Base-by-base conservation (phyloP, 2,888 invertebrate species). In the Orthosia cruda region DNA sequence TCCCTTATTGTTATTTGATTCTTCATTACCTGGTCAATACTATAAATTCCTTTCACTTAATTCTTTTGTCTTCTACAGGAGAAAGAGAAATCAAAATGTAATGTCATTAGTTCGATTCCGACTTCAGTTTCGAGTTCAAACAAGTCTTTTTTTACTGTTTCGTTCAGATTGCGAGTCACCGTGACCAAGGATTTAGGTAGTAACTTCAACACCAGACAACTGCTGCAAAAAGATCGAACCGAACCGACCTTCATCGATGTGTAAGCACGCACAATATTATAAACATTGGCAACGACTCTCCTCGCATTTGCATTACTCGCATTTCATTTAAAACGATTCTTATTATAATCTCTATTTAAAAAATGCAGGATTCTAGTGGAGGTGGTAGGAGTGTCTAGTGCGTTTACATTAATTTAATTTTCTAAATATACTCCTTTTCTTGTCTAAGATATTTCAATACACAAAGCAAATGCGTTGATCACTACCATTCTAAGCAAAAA, bases 231-330 rank as follows among this genome's bases (percentile, higher is more conserved):
- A 85, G 73, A 77, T 76, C 61, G 83, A 80, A 86, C 80, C 62
- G 62, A 55, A 73, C 72, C 76, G 81, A 82, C 88, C 86, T 88
- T 86, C 81, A 61, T 74, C 74, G 80, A 86, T 84, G 79, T 83
- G 82, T 87, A 83, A 75, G 78, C 88, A 84, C 66, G 83, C 75
- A 81, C 84, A 79, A 81, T 86, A 81, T 78, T 86, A 86, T 87
- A 88, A 88, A 87, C 87, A 87, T 83, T 78, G 86, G 71, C 81
- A 84, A 58, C 72, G 75, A 47, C 64, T 81, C 84, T 78, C 71
- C 55, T 83, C 62, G 62, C 72, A 87, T 86, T 82, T 79, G 71
- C 80, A 86, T 86, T 82, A 80, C 72, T 83, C 76, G 68, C 74
- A 84, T 84, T 83, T 82, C 61, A 72, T 85, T 85, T 79, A 63